Percentiles rank a stretch among this genome's conserved stretches.
Conservation (phyloP, 1,140 invertebrate genomes). For the Cydia amplana region DNA sequence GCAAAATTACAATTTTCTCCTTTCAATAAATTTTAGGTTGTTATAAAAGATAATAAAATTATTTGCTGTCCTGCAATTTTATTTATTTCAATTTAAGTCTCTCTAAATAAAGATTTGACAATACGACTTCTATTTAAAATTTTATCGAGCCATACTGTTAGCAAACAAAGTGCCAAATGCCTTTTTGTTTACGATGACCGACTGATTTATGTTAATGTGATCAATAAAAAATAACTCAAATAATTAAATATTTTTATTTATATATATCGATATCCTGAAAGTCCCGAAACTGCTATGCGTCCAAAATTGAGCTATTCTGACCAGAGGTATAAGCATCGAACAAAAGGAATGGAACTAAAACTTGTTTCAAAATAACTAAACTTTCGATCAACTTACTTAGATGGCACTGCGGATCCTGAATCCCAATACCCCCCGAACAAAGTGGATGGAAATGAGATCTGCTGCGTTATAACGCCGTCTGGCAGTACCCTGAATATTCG, state of each 20-base stretch:
- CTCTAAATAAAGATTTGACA: neutral
- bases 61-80: neutral
- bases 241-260: constrained; percentile 39
- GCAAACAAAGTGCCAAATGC: constrained; percentile 79
- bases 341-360: too few relatives aligned
- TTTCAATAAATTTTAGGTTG: neutral
- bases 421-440: too few relatives aligned
- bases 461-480: too few relatives aligned
- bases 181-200: constrained; percentile 77
- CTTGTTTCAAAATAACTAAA: too few relatives aligned
- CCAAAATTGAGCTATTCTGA: too few relatives aligned
- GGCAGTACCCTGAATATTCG: too few relatives aligned
- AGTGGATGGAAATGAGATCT: too few relatives aligned
- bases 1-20: neutral
- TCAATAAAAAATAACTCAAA: constrained; percentile 60
- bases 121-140: constrained; percentile 9
- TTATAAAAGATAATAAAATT: neutral
- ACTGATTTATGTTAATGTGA: constrained; percentile 74
- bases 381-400: too few relatives aligned
- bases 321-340: too few relatives aligned
- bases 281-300: too few relatives aligned
- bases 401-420: too few relatives aligned
- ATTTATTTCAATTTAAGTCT: neutral
- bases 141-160: constrained; percentile 70
- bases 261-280: constrained; percentile 32